Conservation (phyloP, 2,113 vertebrate genomes). For the Procavia capensis region DNA sequence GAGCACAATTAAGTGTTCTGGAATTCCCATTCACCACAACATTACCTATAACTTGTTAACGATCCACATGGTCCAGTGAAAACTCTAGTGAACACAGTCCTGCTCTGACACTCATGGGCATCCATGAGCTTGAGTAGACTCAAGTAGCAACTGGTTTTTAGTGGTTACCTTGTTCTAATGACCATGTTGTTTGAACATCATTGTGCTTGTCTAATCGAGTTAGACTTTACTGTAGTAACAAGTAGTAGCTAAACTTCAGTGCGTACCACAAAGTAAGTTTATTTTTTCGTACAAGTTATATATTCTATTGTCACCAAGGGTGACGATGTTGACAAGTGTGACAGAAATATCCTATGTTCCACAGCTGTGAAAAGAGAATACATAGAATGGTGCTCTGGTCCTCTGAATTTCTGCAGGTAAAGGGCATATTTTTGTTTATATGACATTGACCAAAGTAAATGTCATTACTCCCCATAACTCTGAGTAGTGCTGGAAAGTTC, state of each 20-base stretch:
- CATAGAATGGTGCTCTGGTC: background rate
- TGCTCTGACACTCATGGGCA: background rate
- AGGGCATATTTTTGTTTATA: background rate
- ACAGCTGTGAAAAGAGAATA: background rate
- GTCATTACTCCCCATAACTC: background rate
- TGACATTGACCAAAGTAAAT: background rate
- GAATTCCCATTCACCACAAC: no score
- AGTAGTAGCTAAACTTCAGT: background rate
- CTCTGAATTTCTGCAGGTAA: background rate
- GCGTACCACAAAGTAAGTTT: background rate
- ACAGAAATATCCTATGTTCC: background rate
- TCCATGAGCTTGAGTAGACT: background rate
- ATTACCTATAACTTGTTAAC: no score
- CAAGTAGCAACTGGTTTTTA: no score
- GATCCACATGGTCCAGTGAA: no score
- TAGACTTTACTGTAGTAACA: background rate
- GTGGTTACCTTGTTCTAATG: background rate
- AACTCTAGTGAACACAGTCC: background rate
- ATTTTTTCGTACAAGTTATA: background rate
- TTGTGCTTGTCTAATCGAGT: background rate
- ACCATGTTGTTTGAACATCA: background rate
- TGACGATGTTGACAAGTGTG: no score
- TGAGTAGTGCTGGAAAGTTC: background rate
- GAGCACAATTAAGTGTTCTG: no score
- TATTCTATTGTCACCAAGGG: background rate